These are phyloP conservation scores for Ispidina lecontei DNA, from an alignment of 2,797 vertebrate species.

Conservation along the genomic window DNA sequence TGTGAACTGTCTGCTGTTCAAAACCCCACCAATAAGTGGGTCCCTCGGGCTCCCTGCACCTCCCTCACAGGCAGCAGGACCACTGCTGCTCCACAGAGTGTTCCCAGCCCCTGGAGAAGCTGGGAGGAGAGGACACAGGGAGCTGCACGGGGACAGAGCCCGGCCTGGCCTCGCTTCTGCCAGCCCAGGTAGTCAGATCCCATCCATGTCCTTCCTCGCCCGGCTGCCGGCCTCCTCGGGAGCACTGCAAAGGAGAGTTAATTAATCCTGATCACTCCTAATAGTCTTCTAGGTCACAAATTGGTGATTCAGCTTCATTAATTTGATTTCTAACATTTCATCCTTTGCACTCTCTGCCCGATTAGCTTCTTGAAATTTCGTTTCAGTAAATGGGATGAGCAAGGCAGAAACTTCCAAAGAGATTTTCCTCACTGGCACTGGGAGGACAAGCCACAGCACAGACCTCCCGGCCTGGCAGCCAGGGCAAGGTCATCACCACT, in stretches of 20 bases:
- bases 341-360: slow-evolving; percentile 76
- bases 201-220: slow-evolving; percentile 12
- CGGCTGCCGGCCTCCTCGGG: neutral
- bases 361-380: slow-evolving; percentile 76
- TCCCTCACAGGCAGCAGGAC: neutral
- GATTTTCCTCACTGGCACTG: slow-evolving; percentile 70
- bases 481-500: neutral
- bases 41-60: neutral
- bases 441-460: neutral
- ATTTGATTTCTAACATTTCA: slow-evolving; percentile 77
- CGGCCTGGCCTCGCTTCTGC: neutral
- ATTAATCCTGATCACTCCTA: slow-evolving; percentile 75
- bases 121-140: neutral
- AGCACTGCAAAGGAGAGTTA: slow-evolving; percentile 61
- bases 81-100: neutral
- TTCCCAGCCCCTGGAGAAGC: neutral
- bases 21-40: neutral
- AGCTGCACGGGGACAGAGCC: neutral
- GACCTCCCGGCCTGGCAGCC: neutral
- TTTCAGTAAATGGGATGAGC: slow-evolving; percentile 74
- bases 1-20: accelerated
- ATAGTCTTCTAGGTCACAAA: slow-evolving; percentile 74
- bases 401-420: slow-evolving; percentile 76
- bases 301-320: slow-evolving; percentile 74
- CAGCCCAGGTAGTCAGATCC: slow-evolving; percentile 34